phyloP scores from a whole-genome alignment of 2,113 vertebrate species.

The Gymnogyps californianus region DNA sequence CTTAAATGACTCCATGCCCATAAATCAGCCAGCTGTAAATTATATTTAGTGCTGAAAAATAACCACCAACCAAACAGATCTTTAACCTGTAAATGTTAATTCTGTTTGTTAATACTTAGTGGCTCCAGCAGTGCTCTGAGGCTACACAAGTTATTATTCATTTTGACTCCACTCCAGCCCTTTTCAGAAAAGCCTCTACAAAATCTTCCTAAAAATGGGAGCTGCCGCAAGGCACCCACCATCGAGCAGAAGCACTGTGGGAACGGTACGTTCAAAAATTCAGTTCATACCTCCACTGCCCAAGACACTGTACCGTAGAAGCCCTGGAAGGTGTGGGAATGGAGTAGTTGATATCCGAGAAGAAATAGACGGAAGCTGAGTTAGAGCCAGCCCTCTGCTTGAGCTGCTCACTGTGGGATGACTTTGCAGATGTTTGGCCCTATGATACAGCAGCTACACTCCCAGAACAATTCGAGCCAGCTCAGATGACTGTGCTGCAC shows the following conservation, averaged over 20 bases:
- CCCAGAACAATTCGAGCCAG: too few species aligned
- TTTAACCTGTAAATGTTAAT: slow-evolving; percentile 62
- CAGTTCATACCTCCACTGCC: neutral
- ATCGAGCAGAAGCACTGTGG: neutral
- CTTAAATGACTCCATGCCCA: slow-evolving; percentile 15
- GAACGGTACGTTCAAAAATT: neutral
- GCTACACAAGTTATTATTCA: slow-evolving; percentile 10
- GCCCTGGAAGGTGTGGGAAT: neutral
- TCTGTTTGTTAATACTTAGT: slow-evolving; percentile 46
- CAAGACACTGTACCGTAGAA: neutral
- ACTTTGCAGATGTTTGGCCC: neutral
- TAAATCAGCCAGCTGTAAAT: slow-evolving; percentile 39
- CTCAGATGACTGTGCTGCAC: neutral
- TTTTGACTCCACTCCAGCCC: neutral
- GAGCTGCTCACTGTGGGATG: neutral
- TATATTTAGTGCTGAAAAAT: slow-evolving; percentile 50
- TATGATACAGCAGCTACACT: neutral
- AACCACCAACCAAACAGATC: slow-evolving; percentile 44
- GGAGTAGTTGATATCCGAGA: neutral
- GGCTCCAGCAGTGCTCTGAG: slow-evolving; percentile 2
- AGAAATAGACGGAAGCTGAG: neutral
- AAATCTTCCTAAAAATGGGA: neutral
- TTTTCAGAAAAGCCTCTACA: neutral
- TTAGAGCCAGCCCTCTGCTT: neutral
- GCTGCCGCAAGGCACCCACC: neutral